Evolutionary conservation across 2,113 vertebrate species (phyloP).

Genomic region (Toxostoma redivivum): DNA sequence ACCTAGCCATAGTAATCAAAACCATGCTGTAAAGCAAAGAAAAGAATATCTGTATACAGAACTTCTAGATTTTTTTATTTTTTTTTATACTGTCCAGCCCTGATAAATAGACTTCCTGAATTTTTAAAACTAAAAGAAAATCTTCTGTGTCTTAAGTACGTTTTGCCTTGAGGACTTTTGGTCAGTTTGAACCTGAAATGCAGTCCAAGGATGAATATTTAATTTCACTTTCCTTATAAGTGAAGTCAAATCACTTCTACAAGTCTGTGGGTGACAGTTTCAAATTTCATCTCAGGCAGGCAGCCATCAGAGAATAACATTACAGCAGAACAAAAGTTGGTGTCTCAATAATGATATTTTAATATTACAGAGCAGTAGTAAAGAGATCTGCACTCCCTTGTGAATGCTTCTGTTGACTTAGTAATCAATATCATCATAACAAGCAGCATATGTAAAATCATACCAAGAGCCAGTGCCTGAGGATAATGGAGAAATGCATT

Average conservation of each 20-base stretch:
- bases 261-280: slow-evolving; percentile 78
- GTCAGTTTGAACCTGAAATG: slow-evolving; percentile 78
- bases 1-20: neutral
- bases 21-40: neutral
- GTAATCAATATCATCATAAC: slow-evolving; percentile 77
- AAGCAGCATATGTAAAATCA: slow-evolving; percentile 67
- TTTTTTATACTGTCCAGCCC: slow-evolving; percentile 39
- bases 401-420: slow-evolving; percentile 74
- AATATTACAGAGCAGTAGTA: slow-evolving; percentile 69
- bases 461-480: slow-evolving; percentile 59
- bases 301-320: slow-evolving; percentile 76
- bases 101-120: slow-evolving; percentile 60
- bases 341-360: slow-evolving; percentile 76
- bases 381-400: slow-evolving; percentile 67
- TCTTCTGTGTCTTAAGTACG: slow-evolving; percentile 64
- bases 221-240: slow-evolving; percentile 78
- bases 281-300: slow-evolving; percentile 74
- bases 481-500: slow-evolving; percentile 55
- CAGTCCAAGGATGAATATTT: slow-evolving; percentile 80
- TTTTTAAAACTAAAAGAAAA: slow-evolving; percentile 67
- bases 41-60: neutral
- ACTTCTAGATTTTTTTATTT: slow-evolving; percentile 1
- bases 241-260: slow-evolving; percentile 75
- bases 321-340: slow-evolving; percentile 65
- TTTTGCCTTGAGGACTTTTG: slow-evolving; percentile 79